Base-by-base conservation (phyloP, 2,797 vertebrate species). In the Leptodactylus fallax region DNA sequence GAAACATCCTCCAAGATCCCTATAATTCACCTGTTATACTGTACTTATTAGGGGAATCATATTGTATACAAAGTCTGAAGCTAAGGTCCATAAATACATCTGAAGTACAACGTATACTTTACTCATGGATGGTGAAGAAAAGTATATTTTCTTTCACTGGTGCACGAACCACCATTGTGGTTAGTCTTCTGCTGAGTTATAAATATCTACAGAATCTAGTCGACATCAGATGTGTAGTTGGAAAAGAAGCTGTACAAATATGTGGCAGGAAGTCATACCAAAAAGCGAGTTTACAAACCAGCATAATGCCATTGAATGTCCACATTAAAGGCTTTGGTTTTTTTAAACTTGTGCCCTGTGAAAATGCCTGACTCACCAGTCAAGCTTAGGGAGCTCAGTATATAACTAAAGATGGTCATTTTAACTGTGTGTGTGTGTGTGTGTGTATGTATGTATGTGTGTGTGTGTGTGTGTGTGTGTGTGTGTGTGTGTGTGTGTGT, bases 181-280 rank as follows among this genome's bases (percentile, higher is more conserved):
- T 89, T 86, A 83, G 45, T 72, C 17, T 88, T 83, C 56, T 89
- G 79, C 60, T 61, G 79, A 89, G 81, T 83, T 89, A 82, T 82
- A 85, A 86, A 86, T 86, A 86, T 74, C 79, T 83, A 58, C 49
- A 86, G 56, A 56, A 88, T 65, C 83, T 88, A 81, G 83, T 76
- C 82, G 61, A 76, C 87, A 88, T 88, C 77, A 85, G 67, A 88
- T 51, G 53, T 56, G 84, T 27, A 36, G 45, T 76, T 72, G 84
- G 84, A 78, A 79, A 81, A 83, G 49, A 89, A 83, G 84, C 79
- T 86, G 88, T 89, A 79, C 71, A 89, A 86, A 89, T 21, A 86
- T 86, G 84, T 89, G 88, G 84, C 84, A 86, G 88, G 84, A 89
- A 89, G 87, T 85, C 87, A 89, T 82, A 86, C 49, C 79, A 23